These are phyloP conservation scores for Polietes domitor DNA, from an alignment of 2,888 invertebrate genomes.

Conservation along the genomic window DNA sequence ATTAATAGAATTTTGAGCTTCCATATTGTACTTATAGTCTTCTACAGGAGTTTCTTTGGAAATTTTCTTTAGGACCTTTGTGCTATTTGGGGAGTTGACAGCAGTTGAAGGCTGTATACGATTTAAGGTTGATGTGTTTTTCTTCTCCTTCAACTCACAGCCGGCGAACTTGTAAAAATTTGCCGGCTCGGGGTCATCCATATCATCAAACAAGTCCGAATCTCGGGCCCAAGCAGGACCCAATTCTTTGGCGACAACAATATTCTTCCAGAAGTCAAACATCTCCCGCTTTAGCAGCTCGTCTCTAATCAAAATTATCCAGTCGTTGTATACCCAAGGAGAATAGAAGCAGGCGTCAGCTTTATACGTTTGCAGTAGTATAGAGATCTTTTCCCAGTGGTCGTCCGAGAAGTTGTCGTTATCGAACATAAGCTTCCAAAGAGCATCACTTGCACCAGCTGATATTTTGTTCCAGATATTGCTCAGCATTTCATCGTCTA, in stretches of 20 bases:
- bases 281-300: slow-evolving; percentile 74
- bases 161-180: slow-evolving; percentile 74
- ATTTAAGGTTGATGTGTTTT: neutral
- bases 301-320: slow-evolving; percentile 76
- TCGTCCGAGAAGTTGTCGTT: slow-evolving; percentile 39
- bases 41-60: slow-evolving; percentile 51
- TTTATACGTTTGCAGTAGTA: slow-evolving; percentile 72
- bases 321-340: slow-evolving; percentile 76
- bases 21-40: slow-evolving; percentile 70
- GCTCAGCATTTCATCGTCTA: slow-evolving; percentile 69
- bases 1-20: slow-evolving; percentile 68
- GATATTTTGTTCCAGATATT: slow-evolving; percentile 71
- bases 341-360: slow-evolving; percentile 80
- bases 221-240: slow-evolving; percentile 76
- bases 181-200: slow-evolving; percentile 71
- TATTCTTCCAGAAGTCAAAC: slow-evolving; percentile 76
- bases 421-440: slow-evolving; percentile 75
- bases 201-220: slow-evolving; percentile 75
- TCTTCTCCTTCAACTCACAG: slow-evolving; percentile 35
- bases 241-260: slow-evolving; percentile 74
- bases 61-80: slow-evolving; percentile 40
- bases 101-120: neutral
- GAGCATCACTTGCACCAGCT: slow-evolving; percentile 68
- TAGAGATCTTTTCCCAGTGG: slow-evolving; percentile 67
- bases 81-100: neutral